Conservation (phyloP, 1,140 invertebrate species). For the Bicyclus anynana region DNA sequence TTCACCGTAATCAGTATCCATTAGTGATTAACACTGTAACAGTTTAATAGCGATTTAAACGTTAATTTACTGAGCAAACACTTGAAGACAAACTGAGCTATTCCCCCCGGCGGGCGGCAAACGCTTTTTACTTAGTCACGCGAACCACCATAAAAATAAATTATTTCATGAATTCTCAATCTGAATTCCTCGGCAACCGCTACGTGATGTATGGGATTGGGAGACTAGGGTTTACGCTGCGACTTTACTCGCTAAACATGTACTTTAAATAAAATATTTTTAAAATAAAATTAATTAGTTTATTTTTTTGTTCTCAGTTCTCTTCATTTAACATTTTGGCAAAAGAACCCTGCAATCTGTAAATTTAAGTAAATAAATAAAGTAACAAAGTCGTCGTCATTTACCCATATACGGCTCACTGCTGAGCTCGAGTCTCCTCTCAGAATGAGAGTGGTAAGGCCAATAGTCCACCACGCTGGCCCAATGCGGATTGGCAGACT, state of each 20-base stretch:
- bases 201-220: conserved; percentile 13
- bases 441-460: too few relatives aligned
- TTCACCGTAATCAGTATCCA: neutral
- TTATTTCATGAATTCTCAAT: conserved; percentile 40
- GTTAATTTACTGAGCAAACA: conserved; percentile 2
- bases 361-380: neutral
- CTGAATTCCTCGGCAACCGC: conserved; percentile 5
- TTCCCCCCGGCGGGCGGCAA: neutral
- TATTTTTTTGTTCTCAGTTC: too few relatives aligned
- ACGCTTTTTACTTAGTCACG: conserved; percentile 30
- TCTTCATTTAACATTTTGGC: too few relatives aligned
- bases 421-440: too few relatives aligned
- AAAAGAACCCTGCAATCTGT: too few relatives aligned
- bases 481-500: too few relatives aligned
- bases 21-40: neutral
- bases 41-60: neutral
- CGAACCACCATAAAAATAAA: conserved; percentile 30
- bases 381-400: neutral
- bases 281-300: too few relatives aligned
- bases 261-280: too few relatives aligned
- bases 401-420: too few relatives aligned
- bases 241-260: too few relatives aligned
- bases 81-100: conserved; percentile 5
- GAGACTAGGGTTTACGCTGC: too few relatives aligned
- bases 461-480: too few relatives aligned